Conservation (phyloP, 1,140 invertebrate species). For the Apis florea region DNA sequence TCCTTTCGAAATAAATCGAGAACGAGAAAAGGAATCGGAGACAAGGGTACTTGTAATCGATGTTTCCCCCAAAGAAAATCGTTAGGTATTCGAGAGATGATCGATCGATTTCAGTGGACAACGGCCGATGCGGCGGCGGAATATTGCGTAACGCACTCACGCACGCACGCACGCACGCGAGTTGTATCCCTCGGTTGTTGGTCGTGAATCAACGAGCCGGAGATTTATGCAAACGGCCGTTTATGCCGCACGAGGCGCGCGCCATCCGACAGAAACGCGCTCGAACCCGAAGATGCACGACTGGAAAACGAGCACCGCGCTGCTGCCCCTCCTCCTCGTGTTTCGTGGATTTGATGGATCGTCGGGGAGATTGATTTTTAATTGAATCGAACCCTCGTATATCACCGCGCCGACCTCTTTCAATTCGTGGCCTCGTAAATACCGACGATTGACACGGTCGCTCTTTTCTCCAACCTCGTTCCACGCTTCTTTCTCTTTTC, state of each 20-base stretch:
- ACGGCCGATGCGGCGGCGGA: neutral
- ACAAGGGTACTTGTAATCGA: no score
- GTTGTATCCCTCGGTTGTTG: conserved; percentile 2
- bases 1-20: no score
- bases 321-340: no score
- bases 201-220: conserved; percentile 49
- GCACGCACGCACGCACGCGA: conserved; percentile 19
- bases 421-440: conserved; percentile 9
- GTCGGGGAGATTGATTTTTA: conserved; percentile 12
- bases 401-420: neutral
- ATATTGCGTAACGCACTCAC: conserved; percentile 44
- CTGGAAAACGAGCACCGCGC: conserved; percentile 6
- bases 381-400: conserved; percentile 1
- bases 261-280: conserved; percentile 13
- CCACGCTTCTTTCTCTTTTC: neutral
- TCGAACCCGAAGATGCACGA: conserved; percentile 26
- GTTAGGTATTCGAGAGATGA: conserved; percentile 27
- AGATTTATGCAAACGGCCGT: conserved; percentile 50
- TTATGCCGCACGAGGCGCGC: neutral
- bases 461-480: no score
- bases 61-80: no score
- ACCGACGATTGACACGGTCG: neutral
- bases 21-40: no score
- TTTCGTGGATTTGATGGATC: conserved; percentile 23
- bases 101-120: conserved; percentile 30